Conservation (phyloP, 2,113 vertebrate species). For the Sitta europaea region DNA sequence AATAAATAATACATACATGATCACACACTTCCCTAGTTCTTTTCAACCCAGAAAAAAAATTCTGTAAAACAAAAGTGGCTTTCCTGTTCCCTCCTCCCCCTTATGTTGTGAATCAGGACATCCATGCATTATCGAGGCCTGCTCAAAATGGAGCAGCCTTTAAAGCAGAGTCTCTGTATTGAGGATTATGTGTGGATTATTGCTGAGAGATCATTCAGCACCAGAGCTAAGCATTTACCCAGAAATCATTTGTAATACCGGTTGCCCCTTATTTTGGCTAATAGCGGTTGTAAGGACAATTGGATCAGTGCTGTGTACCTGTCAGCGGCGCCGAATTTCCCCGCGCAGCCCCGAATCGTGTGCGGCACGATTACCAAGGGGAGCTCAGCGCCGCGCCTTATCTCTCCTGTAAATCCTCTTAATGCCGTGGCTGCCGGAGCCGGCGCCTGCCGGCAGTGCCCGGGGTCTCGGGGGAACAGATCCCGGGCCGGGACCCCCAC, state of each 20-base stretch:
- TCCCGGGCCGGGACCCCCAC: neutral
- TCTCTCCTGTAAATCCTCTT: neutral
- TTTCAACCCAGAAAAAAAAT: neutral
- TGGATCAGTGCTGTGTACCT: constrained; percentile 33
- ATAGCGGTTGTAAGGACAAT: constrained; percentile 25
- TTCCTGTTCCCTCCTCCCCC: neutral
- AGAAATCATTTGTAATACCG: constrained; percentile 46
- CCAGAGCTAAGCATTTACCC: neutral
- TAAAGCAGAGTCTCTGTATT: neutral
- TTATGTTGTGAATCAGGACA: neutral
- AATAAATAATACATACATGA: neutral
- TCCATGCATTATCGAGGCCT: neutral
- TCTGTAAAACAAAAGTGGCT: neutral
- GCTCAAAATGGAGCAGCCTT: neutral
- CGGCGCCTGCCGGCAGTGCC: neutral
- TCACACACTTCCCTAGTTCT: neutral
- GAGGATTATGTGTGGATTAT: constrained; percentile 51
- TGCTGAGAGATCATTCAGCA: constrained; percentile 29
- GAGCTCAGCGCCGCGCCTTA: neutral
- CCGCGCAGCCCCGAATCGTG: neutral
- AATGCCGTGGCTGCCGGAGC: neutral
- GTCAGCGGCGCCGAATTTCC: constrained; percentile 12
- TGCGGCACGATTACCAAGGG: neutral
- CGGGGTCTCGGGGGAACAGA: neutral
- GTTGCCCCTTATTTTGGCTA: constrained; percentile 45